phyloP scores from a whole-genome alignment of 2,113 vertebrate species.

The Gallinago media region DNA sequence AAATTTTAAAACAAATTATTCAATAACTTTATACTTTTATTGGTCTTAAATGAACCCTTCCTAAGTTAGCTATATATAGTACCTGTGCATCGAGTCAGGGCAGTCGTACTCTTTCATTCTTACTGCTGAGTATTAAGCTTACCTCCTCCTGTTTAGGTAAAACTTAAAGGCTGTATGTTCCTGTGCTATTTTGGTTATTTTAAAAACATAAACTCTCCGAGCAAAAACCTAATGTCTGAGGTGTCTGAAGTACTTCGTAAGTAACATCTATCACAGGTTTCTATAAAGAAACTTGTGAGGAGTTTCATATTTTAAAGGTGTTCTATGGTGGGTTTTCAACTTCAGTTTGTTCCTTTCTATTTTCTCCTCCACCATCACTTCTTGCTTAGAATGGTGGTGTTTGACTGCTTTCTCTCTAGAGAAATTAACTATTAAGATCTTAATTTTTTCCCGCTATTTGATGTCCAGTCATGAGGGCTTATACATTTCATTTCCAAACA shows the following conservation, averaged over 20 bases:
- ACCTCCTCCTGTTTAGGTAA: background rate
- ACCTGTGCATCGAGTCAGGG: background rate
- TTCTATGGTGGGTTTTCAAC: background rate
- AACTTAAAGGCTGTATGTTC: background rate
- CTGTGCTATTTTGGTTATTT: background rate
- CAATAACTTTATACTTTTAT: background rate
- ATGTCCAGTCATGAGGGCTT: background rate
- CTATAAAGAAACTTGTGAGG: background rate
- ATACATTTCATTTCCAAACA: background rate
- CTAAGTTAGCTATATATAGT: background rate
- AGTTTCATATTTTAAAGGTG: background rate
- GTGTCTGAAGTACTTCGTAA: background rate
- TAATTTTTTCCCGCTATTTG: background rate
- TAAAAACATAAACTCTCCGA: background rate
- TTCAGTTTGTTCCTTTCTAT: background rate
- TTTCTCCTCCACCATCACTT: background rate
- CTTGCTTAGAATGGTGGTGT: background rate
- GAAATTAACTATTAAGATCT: background rate
- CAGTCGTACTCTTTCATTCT: background rate
- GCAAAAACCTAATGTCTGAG: background rate
- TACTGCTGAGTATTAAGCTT: background rate
- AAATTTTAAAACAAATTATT: background rate
- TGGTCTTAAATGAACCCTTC: background rate
- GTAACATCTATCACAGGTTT: background rate
- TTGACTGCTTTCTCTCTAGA: background rate